A percentile compares a stretch with the other conserved stretches of the same genome.
Evolutionary conservation across 2,797 vertebrate species (phyloP).

Genomic region (Spea hammondii): DNA sequence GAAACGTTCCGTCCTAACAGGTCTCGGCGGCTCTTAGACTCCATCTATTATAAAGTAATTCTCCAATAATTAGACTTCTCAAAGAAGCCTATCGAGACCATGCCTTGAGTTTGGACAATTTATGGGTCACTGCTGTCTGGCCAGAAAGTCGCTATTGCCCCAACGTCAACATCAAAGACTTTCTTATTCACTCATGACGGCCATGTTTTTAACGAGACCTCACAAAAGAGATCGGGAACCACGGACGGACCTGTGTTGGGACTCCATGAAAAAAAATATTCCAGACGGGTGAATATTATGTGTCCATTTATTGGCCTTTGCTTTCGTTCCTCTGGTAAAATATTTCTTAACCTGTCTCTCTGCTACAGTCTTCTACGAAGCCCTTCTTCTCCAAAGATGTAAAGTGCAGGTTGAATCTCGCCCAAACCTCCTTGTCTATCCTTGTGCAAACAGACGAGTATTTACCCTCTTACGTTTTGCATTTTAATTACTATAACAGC

Average conservation of each 20-base stretch:
- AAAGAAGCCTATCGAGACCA: too few species aligned
- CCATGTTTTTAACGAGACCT: too few species aligned
- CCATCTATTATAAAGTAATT: too few species aligned
- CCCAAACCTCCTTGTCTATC: slow-evolving; percentile 23
- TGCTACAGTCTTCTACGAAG: neutral
- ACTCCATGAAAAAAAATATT: neutral
- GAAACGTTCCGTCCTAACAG: too few species aligned
- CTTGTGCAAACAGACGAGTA: neutral
- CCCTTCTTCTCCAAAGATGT: neutral
- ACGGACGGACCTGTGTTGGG: neutral
- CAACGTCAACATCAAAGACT: too few species aligned
- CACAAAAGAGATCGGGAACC: too few species aligned
- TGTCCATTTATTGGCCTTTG: neutral
- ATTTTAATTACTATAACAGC: slow-evolving; percentile 26
- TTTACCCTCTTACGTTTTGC: slow-evolving; percentile 14
- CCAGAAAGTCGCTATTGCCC: too few species aligned
- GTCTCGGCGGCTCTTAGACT: too few species aligned
- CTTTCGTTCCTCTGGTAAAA: neutral
- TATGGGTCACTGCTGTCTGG: too few species aligned
- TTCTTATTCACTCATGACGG: too few species aligned
- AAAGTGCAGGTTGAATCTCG: slow-evolving; percentile 9
- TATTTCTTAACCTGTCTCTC: neutral
- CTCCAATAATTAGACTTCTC: too few species aligned
- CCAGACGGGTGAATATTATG: neutral
- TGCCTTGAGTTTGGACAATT: too few species aligned